phyloP scores from a whole-genome alignment of 2,113 vertebrate genomes.

The Vombatus ursinus region DNA sequence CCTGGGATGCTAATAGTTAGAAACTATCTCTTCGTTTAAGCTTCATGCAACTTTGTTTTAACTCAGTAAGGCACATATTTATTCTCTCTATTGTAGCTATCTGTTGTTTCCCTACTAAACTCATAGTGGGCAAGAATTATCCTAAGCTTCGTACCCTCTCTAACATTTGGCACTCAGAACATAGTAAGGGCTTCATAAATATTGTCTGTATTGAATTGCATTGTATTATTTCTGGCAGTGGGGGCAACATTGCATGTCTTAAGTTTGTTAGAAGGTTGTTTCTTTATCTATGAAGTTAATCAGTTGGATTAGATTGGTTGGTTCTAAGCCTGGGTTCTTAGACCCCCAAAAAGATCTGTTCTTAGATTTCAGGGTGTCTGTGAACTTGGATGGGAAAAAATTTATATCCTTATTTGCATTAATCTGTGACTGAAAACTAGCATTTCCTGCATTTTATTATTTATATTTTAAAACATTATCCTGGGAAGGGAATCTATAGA shows the following conservation, averaged over 20 bases:
- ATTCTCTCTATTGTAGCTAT: not conserved
- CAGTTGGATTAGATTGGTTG: not conserved
- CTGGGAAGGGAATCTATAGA: not conserved
- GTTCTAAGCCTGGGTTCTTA: not conserved
- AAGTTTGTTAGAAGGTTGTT: not conserved
- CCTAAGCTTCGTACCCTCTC: not conserved
- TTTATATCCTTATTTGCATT: not conserved
- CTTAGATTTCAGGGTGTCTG: not conserved
- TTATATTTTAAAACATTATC: not conserved
- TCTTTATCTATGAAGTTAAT: not conserved
- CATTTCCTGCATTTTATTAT: not conserved
- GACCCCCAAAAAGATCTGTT: not conserved
- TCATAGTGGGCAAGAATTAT: not conserved
- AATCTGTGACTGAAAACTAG: not conserved
- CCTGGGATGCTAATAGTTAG: not conserved
- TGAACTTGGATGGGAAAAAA: not conserved
- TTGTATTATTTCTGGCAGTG: not conserved
- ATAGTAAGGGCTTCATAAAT: not conserved
- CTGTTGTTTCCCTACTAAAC: not conserved
- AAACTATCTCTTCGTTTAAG: not conserved
- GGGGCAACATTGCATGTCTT: not conserved
- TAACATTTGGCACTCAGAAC: not conserved
- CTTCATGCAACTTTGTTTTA: not conserved
- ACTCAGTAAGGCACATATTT: not conserved
- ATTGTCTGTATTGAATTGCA: not conserved